phyloP scores from a whole-genome alignment of 2,888 invertebrate species.

The Xanthostigma xanthostigma region DNA sequence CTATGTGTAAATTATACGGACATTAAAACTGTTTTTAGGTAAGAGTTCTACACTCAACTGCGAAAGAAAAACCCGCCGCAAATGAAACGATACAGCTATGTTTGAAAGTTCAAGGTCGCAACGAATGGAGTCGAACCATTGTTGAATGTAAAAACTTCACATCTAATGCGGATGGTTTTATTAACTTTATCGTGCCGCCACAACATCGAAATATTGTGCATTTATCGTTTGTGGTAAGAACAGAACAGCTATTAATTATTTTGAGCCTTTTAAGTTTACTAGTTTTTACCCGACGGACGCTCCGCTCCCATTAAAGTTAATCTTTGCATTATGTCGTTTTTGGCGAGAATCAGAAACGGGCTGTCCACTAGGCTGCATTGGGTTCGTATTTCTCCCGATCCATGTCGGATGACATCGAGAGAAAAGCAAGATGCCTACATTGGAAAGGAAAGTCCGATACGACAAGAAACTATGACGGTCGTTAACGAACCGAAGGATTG shows the following conservation, averaged over 20 bases:
- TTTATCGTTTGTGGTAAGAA: slow-evolving; percentile 18
- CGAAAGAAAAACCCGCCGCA: slow-evolving; percentile 23
- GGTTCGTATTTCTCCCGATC: too few species aligned
- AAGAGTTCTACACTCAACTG: slow-evolving; percentile 20
- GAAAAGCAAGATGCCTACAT: too few species aligned
- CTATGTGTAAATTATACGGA: not conserved
- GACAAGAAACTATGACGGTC: too few species aligned
- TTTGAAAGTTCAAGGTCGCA: slow-evolving; percentile 22
- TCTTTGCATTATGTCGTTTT: too few species aligned
- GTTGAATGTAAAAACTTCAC: slow-evolving; percentile 26
- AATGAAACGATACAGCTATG: slow-evolving; percentile 26
- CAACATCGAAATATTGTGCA: slow-evolving; percentile 23
- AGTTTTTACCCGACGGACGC: too few species aligned
- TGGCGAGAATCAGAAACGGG: too few species aligned
- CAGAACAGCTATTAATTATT: too few species aligned
- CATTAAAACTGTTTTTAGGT: slow-evolving; percentile 14
- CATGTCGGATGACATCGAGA: too few species aligned
- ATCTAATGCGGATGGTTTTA: slow-evolving; percentile 23
- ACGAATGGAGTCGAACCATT: slow-evolving; percentile 22
- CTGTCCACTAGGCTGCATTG: too few species aligned
- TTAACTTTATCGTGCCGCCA: slow-evolving; percentile 26
- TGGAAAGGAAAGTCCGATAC: too few species aligned
- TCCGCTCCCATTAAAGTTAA: too few species aligned
- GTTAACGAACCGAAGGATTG: too few species aligned
- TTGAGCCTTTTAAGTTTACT: not conserved